phyloP scores from a whole-genome alignment of 2,888 invertebrate species.

The Drosophila rellima region DNA sequence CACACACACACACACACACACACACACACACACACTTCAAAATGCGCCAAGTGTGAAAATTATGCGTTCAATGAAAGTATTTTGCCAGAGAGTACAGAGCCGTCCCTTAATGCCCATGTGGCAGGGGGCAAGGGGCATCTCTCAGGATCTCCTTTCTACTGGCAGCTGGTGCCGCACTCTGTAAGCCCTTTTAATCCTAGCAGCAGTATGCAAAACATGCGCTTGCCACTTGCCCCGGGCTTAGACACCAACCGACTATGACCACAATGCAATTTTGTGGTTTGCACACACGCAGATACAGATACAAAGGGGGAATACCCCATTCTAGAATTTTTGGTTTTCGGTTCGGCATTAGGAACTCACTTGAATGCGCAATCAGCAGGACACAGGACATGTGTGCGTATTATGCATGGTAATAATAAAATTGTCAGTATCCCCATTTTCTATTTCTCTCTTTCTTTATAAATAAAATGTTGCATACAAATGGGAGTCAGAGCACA shows the following conservation, averaged over 20 bases:
- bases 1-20: too few relatives aligned
- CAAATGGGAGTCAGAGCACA: conserved; percentile 12
- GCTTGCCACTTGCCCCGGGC: conserved; percentile 30
- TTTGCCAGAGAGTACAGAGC: conserved; percentile 33
- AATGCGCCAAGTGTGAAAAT: conserved; percentile 66
- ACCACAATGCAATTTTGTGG: conserved; percentile 76
- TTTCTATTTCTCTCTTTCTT: conserved; percentile 2
- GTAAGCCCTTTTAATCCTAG: conserved; percentile 50
- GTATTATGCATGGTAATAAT: conserved; percentile 51
- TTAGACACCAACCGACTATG: conserved; percentile 35
- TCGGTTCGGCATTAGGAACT: conserved; percentile 9
- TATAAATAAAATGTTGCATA: conserved; percentile 62
- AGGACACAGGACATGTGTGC: conserved; percentile 32
- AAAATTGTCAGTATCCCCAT: conserved; percentile 43
- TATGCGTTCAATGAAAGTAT: conserved; percentile 76
- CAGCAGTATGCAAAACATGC: conserved; percentile 54
- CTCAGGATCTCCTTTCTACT: not conserved
- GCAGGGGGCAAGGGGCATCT: not conserved
- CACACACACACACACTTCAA: conserved; percentile 23
- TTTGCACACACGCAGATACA: too few relatives aligned
- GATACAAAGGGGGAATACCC: conserved; percentile 25
- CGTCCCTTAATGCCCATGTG: conserved; percentile 3
- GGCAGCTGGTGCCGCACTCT: conserved; percentile 27
- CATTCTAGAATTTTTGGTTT: conserved; percentile 5
- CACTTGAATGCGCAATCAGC: conserved; percentile 66